These are phyloP conservation scores for Mormyrus iriodes DNA, from an alignment of 2,113 vertebrate species.

Conservation along the genomic window DNA sequence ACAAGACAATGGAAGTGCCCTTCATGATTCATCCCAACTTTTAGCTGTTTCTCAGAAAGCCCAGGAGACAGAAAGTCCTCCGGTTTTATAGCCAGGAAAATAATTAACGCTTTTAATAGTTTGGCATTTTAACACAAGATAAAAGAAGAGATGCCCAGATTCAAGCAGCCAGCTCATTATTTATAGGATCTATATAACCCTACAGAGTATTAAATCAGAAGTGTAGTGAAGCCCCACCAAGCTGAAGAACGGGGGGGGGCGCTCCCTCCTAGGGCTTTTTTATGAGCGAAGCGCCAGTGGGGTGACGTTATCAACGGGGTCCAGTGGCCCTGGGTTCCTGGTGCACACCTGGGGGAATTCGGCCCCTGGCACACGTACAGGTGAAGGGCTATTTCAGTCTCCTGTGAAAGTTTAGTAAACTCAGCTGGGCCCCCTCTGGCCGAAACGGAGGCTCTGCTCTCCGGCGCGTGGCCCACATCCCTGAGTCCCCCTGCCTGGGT, in stretches of 20 bases:
- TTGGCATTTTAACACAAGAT: background rate
- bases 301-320: background rate
- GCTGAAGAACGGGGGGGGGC: background rate
- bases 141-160: background rate
- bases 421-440: slow-evolving; percentile 48
- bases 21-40: no score
- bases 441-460: slow-evolving; percentile 8
- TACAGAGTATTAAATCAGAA: background rate
- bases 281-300: background rate
- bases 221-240: background rate
- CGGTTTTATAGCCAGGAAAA: background rate
- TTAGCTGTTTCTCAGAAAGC: no score
- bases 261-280: background rate
- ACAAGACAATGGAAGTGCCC: no score
- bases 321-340: background rate
- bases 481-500: slow-evolving; percentile 12
- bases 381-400: slow-evolving; percentile 50
- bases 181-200: background rate
- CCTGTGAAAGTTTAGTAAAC: slow-evolving; percentile 60
- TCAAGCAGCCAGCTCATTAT: background rate
- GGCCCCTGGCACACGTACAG: background rate
- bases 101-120: background rate
- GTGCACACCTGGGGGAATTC: background rate
- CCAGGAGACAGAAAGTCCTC: no score
- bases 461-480: slow-evolving; percentile 19